These are phyloP conservation scores for Halichondria panicea DNA, from an alignment of 37 sponge, comb jelly and placozoan genomes.

Conservation along the genomic window DNA sequence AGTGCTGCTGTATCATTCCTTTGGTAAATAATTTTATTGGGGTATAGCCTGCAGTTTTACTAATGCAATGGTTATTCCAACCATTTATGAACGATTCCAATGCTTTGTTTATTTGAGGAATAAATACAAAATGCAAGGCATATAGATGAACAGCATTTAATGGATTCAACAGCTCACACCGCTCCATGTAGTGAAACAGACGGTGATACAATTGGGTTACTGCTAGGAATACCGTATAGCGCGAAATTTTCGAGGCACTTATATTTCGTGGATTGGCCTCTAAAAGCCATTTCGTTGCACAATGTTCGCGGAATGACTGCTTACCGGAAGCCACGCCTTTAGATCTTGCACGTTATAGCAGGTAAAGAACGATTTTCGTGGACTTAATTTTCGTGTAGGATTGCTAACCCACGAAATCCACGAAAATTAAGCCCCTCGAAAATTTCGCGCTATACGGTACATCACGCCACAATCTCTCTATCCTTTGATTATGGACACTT, in stretches of 20 bases:
- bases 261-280: no score
- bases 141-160: constrained; percentile 18
- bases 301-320: no score
- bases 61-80: constrained; percentile 47
- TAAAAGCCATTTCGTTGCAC: no score
- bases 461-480: constrained; percentile 46
- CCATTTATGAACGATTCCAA: constrained; percentile 8
- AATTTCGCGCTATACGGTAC: constrained; percentile 3
- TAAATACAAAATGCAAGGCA: constrained; percentile 36
- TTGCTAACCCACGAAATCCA: no score
- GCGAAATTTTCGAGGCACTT: no score
- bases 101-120: constrained; percentile 35
- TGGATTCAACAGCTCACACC: constrained; percentile 22
- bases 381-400: no score
- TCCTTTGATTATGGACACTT: constrained; percentile 8
- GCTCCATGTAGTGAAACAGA: constrained; percentile 42
- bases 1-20: constrained; percentile 19
- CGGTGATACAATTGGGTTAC: constrained; percentile 36
- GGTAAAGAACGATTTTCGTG: no score
- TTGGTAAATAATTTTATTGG: constrained; percentile 13
- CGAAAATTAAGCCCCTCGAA: no score
- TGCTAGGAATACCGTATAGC: background rate
- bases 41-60: background rate
- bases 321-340: no score
- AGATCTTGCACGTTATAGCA: no score